phyloP scores from a whole-genome alignment of 64 coral and sea anemone species.

The Montipora foliosa region DNA sequence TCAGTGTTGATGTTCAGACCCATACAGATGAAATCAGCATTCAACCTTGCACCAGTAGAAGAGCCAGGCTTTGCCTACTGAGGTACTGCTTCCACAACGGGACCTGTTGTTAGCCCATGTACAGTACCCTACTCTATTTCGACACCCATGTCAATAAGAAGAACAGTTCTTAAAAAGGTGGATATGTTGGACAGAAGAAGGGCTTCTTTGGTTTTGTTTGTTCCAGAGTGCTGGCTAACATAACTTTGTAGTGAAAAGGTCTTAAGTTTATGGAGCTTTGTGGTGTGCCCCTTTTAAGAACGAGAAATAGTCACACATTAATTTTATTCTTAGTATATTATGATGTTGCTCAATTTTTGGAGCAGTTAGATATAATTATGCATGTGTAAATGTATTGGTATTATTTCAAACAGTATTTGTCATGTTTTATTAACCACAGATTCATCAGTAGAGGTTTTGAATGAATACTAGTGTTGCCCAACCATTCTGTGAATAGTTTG shows the following conservation, averaged over 20 bases:
- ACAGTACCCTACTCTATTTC: not conserved
- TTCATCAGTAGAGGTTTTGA: not conserved
- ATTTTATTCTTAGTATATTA: conserved; percentile 2
- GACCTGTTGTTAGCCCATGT: not conserved
- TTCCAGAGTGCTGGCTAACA: not conserved
- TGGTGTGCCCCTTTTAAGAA: not conserved
- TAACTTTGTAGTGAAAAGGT: not conserved
- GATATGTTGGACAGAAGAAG: not conserved
- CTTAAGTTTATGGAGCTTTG: not conserved
- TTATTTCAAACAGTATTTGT: not conserved
- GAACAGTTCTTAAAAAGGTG: not conserved
- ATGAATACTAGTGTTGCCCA: not conserved
- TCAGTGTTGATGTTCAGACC: conserved; percentile 87
- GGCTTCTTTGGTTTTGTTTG: no score
- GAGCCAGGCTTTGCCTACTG: conserved; percentile 90
- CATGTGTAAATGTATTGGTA: not conserved
- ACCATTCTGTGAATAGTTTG: not conserved
- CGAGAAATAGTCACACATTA: not conserved
- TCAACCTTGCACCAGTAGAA: conserved; percentile 92
- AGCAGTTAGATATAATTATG: conserved; percentile 10
- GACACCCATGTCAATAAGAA: not conserved
- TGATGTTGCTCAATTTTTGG: conserved; percentile 21
- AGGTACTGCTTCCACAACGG: not conserved
- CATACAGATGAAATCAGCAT: conserved; percentile 74
- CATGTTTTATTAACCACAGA: not conserved